phyloP scores from a whole-genome alignment of 2,797 vertebrate species.

The Siniperca obscura region DNA sequence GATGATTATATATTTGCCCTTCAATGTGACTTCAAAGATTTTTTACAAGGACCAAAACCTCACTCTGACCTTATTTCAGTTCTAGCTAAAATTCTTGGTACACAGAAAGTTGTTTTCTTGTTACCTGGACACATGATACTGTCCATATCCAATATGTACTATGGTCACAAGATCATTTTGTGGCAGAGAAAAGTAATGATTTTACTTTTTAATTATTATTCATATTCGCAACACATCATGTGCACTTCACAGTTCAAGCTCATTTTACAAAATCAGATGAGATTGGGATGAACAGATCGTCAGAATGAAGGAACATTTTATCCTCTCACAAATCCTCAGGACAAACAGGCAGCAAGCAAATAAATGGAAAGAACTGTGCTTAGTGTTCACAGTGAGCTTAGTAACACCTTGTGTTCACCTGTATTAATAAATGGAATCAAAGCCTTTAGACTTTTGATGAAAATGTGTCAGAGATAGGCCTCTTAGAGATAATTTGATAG shows the following conservation, averaged over 20 bases:
- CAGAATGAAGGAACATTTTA: constrained; percentile 45
- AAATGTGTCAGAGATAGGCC: constrained; percentile 20
- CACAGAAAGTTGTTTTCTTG: constrained; percentile 15
- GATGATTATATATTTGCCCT: constrained; percentile 50
- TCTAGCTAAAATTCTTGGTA: constrained; percentile 11
- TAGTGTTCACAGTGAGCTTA: constrained; percentile 32
- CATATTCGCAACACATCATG: constrained; percentile 13
- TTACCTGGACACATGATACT: constrained; percentile 22
- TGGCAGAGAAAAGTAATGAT: constrained; percentile 22
- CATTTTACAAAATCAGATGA: constrained; percentile 32
- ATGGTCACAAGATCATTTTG: background rate
- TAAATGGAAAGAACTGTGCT: constrained; percentile 33
- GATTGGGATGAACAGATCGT: constrained; percentile 21
- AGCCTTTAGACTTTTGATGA: constrained; percentile 24
- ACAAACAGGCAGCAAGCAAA: constrained; percentile 33
- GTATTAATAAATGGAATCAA: constrained; percentile 32
- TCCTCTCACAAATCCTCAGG: constrained; percentile 47
- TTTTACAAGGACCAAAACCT: constrained; percentile 28
- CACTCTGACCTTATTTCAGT: constrained; percentile 18
- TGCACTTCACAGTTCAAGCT: constrained; percentile 25
- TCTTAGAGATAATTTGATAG: constrained; percentile 36
- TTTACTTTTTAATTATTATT: constrained; percentile 16
- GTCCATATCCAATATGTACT: constrained; percentile 6
- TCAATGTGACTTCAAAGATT: constrained; percentile 13
- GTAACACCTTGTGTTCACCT: constrained; percentile 28